phyloP scores from a whole-genome alignment of 2,888 invertebrate genomes.

The Lasioglossum vierecki region DNA sequence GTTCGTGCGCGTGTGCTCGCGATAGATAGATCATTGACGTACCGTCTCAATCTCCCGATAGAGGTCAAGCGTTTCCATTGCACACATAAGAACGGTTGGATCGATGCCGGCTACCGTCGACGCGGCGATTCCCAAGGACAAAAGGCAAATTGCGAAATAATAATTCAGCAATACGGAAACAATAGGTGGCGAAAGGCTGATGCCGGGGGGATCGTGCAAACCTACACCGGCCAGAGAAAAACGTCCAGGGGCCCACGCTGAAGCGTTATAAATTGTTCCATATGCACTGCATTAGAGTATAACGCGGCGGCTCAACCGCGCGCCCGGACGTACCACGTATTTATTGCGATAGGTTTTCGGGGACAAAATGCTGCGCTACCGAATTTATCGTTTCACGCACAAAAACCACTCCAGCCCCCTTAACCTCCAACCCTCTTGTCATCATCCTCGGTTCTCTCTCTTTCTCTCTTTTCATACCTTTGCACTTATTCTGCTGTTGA shows the following conservation, averaged over 20 bases:
- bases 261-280: slow-evolving; percentile 81
- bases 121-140: slow-evolving; percentile 36
- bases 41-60: not conserved
- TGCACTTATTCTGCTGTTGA: not conserved
- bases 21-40: not conserved
- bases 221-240: slow-evolving; percentile 51
- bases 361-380: slow-evolving; percentile 76
- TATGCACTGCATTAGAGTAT: slow-evolving; percentile 82
- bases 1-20: not conserved
- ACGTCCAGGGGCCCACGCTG: slow-evolving; percentile 43
- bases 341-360: slow-evolving; percentile 83
- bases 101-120: slow-evolving; percentile 13
- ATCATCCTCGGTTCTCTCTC: not conserved
- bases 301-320: slow-evolving; percentile 72
- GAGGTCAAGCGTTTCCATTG: not conserved
- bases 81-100: not conserved
- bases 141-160: slow-evolving; percentile 63
- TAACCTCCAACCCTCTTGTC: not conserved
- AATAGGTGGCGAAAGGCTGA: slow-evolving; percentile 53
- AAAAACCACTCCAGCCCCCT: slow-evolving; percentile 66
- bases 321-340: slow-evolving; percentile 76
- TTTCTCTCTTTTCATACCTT: not conserved
- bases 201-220: slow-evolving; percentile 27
- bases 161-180: slow-evolving; percentile 66
- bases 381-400: slow-evolving; percentile 79